phyloP scores from a whole-genome alignment of 2,888 invertebrate species.

The Stenotaenia linearis region DNA sequence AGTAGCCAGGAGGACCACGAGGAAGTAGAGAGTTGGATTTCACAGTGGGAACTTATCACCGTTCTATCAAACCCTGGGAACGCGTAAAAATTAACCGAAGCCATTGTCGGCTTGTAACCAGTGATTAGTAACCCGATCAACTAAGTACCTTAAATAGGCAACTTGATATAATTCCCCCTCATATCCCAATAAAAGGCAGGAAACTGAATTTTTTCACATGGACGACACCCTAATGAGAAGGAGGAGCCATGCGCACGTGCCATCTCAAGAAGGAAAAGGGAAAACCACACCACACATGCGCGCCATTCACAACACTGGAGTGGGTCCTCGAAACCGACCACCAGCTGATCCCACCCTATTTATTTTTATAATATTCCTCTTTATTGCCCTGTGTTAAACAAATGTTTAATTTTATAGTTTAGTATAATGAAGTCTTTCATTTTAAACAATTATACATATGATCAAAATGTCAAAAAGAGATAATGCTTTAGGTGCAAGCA shows the following conservation, averaged over 20 bases:
- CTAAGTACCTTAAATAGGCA: neutral
- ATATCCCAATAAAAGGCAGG: neutral
- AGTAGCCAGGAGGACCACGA: too few species aligned
- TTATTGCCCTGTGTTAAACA: neutral
- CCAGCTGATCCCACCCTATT: neutral
- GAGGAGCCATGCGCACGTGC: neutral
- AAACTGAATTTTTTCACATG: neutral
- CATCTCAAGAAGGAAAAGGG: neutral
- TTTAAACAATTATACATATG: too few species aligned
- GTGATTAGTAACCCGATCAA: neutral
- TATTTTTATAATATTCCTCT: neutral
- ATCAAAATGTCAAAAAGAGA: too few species aligned
- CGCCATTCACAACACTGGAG: neutral
- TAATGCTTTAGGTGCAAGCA: too few species aligned
- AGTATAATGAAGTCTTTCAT: too few species aligned
- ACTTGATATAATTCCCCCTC: slow-evolving; percentile 2
- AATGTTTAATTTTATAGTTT: neutral
- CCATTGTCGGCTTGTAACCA: neutral
- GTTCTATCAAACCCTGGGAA: neutral
- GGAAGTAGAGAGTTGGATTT: too few species aligned
- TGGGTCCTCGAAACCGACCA: neutral
- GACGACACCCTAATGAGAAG: neutral
- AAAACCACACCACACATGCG: neutral
- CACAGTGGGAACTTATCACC: neutral
- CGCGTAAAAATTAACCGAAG: neutral